These are phyloP conservation scores for Chiridota heheva DNA, from an alignment of 35 echinoderm and acorn worm species.

Conservation along the genomic window DNA sequence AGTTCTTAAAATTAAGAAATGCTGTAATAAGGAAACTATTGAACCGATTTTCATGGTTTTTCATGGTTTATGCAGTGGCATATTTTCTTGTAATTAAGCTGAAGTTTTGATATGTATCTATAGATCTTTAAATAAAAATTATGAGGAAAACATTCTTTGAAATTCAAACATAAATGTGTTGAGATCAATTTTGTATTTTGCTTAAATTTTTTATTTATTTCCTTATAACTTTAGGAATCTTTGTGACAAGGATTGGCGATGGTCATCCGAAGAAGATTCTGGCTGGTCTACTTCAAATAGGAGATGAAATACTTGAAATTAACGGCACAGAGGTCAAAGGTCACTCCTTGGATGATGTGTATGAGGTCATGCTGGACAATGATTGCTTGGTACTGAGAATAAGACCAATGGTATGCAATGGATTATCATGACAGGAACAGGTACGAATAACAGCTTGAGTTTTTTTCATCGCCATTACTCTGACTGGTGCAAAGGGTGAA, in stretches of 20 bases:
- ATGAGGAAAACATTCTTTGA: neutral
- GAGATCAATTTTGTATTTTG: neutral
- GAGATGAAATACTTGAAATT: constrained; percentile 95
- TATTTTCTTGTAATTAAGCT: neutral
- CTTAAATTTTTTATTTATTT: neutral
- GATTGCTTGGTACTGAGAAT: constrained; percentile 71
- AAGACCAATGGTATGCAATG: constrained; percentile 41
- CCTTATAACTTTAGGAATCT: constrained; percentile 69
- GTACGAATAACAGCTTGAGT: too few relatives aligned
- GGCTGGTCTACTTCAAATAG: constrained; percentile 75
- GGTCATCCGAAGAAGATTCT: constrained; percentile 95
- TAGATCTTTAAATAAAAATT: neutral
- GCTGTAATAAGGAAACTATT: too few relatives aligned
- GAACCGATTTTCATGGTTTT: too few relatives aligned
- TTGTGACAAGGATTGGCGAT: constrained; percentile 93
- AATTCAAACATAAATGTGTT: neutral
- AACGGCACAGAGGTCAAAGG: constrained; percentile 56
- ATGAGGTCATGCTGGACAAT: constrained; percentile 96
- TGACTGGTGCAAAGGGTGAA: too few relatives aligned
- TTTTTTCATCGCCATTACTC: too few relatives aligned
- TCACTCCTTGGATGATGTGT: constrained; percentile 73
- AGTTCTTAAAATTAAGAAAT: too few relatives aligned
- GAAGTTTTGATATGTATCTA: neutral
- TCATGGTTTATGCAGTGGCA: neutral
- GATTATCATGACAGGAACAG: constrained; percentile 31